phyloP scores from a whole-genome alignment of 2,797 vertebrate species.

The Darevskia nairensis region DNA sequence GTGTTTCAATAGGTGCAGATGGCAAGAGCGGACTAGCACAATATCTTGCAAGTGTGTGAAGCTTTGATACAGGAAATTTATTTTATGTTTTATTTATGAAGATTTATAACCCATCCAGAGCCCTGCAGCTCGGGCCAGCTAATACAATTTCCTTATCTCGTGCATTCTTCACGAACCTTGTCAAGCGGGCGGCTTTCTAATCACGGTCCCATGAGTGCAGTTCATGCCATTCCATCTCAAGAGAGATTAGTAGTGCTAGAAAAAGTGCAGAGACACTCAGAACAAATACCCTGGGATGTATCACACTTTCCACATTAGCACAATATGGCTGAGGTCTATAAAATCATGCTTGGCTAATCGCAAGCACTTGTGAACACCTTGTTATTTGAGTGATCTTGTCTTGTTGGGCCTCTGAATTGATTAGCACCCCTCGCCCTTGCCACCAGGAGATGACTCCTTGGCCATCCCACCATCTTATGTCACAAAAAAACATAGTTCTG shows the following conservation, averaged over 20 bases:
- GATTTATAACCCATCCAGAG: background rate
- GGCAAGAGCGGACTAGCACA: background rate
- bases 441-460: background rate
- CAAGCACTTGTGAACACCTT: background rate
- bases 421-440: background rate
- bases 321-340: background rate
- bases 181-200: background rate
- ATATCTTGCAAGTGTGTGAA: background rate
- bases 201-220: background rate
- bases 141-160: background rate
- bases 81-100: slow-evolving; percentile 22
- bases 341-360: background rate
- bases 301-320: background rate
- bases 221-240: background rate
- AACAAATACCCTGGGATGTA: background rate
- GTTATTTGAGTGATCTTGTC: background rate
- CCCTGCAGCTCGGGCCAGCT: background rate
- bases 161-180: background rate
- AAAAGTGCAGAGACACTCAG: background rate
- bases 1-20: background rate
- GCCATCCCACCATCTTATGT: background rate
- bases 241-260: background rate
- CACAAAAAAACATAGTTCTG: background rate
- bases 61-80: background rate
- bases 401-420: background rate